These are phyloP conservation scores for Philotrypesis tridentata DNA, from an alignment of 1,140 invertebrate genomes.

Conservation along the genomic window DNA sequence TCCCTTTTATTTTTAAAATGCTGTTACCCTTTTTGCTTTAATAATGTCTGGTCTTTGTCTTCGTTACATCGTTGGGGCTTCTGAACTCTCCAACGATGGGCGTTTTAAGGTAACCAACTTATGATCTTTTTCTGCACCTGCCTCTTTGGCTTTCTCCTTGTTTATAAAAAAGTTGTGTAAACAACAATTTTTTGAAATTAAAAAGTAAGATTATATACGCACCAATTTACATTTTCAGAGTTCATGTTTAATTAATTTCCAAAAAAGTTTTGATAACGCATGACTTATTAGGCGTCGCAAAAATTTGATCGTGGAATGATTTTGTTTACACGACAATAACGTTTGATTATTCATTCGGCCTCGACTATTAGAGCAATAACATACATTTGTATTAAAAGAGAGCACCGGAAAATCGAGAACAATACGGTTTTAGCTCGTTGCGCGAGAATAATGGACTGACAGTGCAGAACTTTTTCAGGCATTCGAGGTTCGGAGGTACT, in stretches of 20 bases:
- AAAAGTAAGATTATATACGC: no score
- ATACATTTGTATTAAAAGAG: no score
- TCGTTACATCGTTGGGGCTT: slow-evolving; percentile 15
- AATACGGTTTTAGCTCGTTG: no score
- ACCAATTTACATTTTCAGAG: no score
- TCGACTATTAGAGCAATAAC: background rate
- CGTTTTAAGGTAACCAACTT: background rate
- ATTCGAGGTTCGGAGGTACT: slow-evolving; percentile 94
- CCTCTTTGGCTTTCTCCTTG: background rate
- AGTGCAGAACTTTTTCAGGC: slow-evolving; percentile 70
- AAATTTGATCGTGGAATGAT: slow-evolving; percentile 30
- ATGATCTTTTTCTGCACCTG: background rate
- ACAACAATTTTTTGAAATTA: slow-evolving; percentile 9
- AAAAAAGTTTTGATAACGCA: no score
- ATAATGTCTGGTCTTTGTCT: background rate
- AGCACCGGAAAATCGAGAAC: no score
- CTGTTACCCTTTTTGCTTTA: no score
- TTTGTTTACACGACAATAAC: background rate
- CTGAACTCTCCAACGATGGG: background rate
- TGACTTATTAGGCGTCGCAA: background rate
- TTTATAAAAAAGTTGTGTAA: background rate
- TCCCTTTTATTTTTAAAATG: background rate
- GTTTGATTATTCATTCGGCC: slow-evolving; percentile 10
- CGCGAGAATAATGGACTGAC: background rate
- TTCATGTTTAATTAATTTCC: no score